These are phyloP conservation scores for Drosophila mettleri DNA, from an alignment of 2,888 invertebrate species.

Conservation along the genomic window DNA sequence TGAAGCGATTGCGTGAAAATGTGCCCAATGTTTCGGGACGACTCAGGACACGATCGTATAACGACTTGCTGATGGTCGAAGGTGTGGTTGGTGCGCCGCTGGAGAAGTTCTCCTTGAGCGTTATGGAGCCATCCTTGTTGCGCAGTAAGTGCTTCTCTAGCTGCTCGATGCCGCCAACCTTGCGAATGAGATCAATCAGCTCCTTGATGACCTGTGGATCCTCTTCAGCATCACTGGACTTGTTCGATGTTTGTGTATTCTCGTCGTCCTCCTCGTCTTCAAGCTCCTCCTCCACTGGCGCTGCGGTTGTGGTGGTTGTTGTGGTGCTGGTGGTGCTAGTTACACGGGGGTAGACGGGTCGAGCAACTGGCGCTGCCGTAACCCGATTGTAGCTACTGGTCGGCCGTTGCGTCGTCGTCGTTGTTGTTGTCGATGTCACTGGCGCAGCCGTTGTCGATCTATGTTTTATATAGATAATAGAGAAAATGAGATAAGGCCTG, in stretches of 20 bases:
- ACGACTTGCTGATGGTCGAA: conserved; percentile 89
- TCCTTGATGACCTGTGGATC: conserved; percentile 90
- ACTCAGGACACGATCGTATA: conserved; percentile 91
- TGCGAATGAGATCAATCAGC: conserved; percentile 92
- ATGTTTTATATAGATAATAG: neutral
- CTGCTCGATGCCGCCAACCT: conserved; percentile 95
- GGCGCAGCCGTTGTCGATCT: conserved; percentile 86
- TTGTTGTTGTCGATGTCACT: conserved; percentile 85
- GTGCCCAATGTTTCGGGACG: conserved; percentile 81
- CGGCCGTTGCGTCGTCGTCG: conserved; percentile 83
- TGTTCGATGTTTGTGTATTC: conserved; percentile 57
- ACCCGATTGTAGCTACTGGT: conserved; percentile 85
- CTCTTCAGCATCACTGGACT: conserved; percentile 82
- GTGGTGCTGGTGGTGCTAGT: conserved; percentile 83
- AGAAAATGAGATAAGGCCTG: fast-evolving
- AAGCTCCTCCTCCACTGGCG: conserved; percentile 85
- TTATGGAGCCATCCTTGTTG: conserved; percentile 86
- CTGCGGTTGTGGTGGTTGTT: conserved; percentile 85
- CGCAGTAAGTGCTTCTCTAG: conserved; percentile 91
- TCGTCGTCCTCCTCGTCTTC: conserved; percentile 86
- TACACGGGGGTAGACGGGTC: conserved; percentile 75
- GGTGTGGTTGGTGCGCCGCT: conserved; percentile 86
- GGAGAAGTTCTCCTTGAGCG: conserved; percentile 84
- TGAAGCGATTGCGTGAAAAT: conserved; percentile 81
- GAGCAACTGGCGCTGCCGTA: conserved; percentile 85